phyloP scores from a whole-genome alignment of 1,140 invertebrate genomes.

The Hypsibius dujardini region DNA sequence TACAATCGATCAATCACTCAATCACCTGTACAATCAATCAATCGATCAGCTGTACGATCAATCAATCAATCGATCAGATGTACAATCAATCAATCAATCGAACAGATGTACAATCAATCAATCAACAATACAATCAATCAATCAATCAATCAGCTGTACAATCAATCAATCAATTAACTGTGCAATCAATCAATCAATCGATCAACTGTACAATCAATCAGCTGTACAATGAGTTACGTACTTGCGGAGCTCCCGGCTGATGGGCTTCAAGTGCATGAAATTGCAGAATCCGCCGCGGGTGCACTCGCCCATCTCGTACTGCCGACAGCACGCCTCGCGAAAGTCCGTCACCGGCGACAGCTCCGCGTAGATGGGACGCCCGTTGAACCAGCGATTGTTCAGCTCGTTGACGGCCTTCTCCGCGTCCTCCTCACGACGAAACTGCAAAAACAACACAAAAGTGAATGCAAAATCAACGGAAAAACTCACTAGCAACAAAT shows the following conservation, averaged over 20 bases:
- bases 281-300: slow-evolving; percentile 96
- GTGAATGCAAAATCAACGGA: slow-evolving; percentile 20
- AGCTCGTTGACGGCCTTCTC: slow-evolving; percentile 87
- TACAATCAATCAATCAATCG: too few relatives aligned
- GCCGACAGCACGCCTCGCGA: slow-evolving; percentile 91
- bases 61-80: too few relatives aligned
- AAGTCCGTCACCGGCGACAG: slow-evolving; percentile 96
- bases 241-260: slow-evolving; percentile 64
- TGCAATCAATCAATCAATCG: too few relatives aligned
- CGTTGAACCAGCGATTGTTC: slow-evolving; percentile 97
- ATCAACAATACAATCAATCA: too few relatives aligned
- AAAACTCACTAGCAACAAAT: slow-evolving; percentile 18
- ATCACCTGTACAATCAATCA: too few relatives aligned
- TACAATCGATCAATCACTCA: too few relatives aligned
- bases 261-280: slow-evolving; percentile 98
- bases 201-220: too few relatives aligned
- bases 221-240: too few relatives aligned
- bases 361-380: slow-evolving; percentile 91
- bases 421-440: slow-evolving; percentile 92
- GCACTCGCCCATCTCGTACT: slow-evolving; percentile 98
- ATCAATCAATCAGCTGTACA: too few relatives aligned
- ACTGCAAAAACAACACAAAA: slow-evolving; percentile 40
- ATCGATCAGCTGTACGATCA: too few relatives aligned
- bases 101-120: too few relatives aligned
- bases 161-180: too few relatives aligned